Conservation (phyloP, 2,113 vertebrate species). For the Falcunculus frontatus region DNA sequence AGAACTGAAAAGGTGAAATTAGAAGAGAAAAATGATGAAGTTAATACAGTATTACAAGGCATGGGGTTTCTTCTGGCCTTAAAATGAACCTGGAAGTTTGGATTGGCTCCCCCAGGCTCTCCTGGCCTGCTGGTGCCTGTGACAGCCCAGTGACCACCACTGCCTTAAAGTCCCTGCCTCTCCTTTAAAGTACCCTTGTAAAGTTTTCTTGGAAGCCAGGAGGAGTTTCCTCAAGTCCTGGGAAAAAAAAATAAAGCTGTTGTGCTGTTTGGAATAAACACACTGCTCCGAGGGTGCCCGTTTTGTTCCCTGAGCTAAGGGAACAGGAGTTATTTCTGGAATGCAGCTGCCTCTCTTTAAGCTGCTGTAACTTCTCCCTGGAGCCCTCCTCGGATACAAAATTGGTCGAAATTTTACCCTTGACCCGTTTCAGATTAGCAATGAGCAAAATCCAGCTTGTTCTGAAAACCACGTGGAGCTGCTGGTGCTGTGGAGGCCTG, state of each 20-base stretch:
- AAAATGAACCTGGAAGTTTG: not conserved
- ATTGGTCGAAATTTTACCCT: not conserved
- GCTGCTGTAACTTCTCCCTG: not conserved
- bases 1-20: not conserved
- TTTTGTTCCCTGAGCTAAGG: not conserved
- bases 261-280: not conserved
- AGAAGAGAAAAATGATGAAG: not conserved
- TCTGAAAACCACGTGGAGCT: not conserved
- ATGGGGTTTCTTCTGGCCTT: not conserved
- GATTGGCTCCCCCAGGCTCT: not conserved
- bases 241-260: not conserved
- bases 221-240: not conserved
- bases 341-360: not conserved
- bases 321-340: conserved; percentile 33
- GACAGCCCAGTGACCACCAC: not conserved
- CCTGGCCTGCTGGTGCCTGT: not conserved
- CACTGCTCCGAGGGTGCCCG: not conserved
- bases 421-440: not conserved
- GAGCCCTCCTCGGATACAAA: not conserved
- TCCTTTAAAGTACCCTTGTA: not conserved
- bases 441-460: not conserved
- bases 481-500: not conserved
- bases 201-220: not conserved
- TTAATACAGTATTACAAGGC: not conserved
- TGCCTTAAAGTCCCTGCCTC: not conserved